Evolutionary conservation across 1,140 invertebrate genomes (phyloP).

Genomic region (Maniola jurtina): DNA sequence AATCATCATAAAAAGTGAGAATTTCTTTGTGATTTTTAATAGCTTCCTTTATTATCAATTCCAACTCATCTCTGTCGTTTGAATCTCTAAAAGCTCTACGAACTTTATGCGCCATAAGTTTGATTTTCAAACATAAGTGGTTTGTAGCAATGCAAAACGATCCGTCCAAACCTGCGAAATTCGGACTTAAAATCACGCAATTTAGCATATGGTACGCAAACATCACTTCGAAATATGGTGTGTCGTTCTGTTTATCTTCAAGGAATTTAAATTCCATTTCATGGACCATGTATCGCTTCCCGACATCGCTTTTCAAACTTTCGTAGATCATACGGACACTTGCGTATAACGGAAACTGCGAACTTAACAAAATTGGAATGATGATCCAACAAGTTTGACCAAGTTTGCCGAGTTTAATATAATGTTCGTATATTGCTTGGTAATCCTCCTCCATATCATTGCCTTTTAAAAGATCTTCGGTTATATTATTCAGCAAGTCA

Average conservation of each 20-base stretch:
- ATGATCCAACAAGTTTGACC: constrained; percentile 52
- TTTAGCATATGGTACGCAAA: constrained; percentile 52
- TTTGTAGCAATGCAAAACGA: constrained; percentile 60
- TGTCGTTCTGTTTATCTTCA: constrained; percentile 55
- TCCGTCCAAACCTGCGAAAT: constrained; percentile 56
- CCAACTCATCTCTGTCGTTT: constrained; percentile 37
- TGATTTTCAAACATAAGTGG: constrained; percentile 55
- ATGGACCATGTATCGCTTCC: constrained; percentile 53
- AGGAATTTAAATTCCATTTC: constrained; percentile 55
- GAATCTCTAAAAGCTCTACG: constrained; percentile 45
- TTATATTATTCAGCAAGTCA: constrained; percentile 48
- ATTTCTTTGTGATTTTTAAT: constrained; percentile 54
- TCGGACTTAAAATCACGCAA: constrained; percentile 42
- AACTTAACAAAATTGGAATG: constrained; percentile 46
- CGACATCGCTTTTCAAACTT: constrained; percentile 41
- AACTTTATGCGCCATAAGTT: constrained; percentile 51
- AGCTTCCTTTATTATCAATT: constrained; percentile 39
- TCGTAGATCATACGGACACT: constrained; percentile 43
- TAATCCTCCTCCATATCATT: constrained; percentile 53
- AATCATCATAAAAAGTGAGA: constrained; percentile 44
- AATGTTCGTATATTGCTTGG: constrained; percentile 45
- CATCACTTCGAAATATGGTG: constrained; percentile 54
- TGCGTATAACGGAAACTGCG: constrained; percentile 54
- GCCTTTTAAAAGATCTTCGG: constrained; percentile 46
- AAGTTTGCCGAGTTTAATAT: constrained; percentile 49